A percentile compares a stretch with the other conserved stretches of the same genome.
These are phyloP conservation scores for Enteromius radiatus DNA, from an alignment of 2,797 vertebrate species.

Conservation along the genomic window DNA sequence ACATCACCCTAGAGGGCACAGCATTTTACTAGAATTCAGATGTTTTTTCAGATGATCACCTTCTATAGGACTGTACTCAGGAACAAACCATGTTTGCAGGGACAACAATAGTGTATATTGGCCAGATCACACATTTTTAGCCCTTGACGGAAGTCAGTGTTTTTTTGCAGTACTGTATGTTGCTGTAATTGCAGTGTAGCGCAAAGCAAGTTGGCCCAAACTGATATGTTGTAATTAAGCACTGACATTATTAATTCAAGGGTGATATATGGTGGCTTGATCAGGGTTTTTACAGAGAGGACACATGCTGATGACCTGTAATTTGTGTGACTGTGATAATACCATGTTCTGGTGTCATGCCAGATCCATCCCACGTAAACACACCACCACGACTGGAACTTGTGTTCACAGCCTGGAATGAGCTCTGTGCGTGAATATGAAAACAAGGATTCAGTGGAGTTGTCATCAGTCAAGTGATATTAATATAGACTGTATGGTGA, in stretches of 20 bases:
- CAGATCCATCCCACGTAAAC: constrained; percentile 51
- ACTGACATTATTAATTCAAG: constrained; percentile 67
- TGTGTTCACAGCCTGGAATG: constrained; percentile 50
- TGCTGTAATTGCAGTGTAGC: constrained; percentile 38
- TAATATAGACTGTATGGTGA: neutral
- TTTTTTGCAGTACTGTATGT: neutral
- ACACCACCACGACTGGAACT: constrained; percentile 29
- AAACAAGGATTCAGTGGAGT: neutral
- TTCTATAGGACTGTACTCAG: neutral
- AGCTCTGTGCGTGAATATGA: constrained; percentile 11
- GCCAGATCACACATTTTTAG: constrained; percentile 30
- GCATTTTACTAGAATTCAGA: neutral
- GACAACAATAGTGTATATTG: neutral
- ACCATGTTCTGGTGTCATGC: constrained; percentile 54
- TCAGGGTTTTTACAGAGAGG: constrained; percentile 45
- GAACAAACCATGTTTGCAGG: neutral
- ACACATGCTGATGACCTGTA: constrained; percentile 57
- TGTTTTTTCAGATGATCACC: neutral
- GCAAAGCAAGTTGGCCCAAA: constrained; percentile 50
- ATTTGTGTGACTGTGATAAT: constrained; percentile 63
- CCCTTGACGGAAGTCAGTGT: constrained; percentile 22
- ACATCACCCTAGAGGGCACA: neutral
- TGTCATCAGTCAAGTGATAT: neutral
- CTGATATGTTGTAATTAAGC: constrained; percentile 72
- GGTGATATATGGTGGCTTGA: constrained; percentile 54